A percentile compares a stretch with the other conserved stretches of the same genome.
These are phyloP conservation scores for Chionodraco myersi DNA, from an alignment of 2,113 vertebrate species.

Conservation along the genomic window DNA sequence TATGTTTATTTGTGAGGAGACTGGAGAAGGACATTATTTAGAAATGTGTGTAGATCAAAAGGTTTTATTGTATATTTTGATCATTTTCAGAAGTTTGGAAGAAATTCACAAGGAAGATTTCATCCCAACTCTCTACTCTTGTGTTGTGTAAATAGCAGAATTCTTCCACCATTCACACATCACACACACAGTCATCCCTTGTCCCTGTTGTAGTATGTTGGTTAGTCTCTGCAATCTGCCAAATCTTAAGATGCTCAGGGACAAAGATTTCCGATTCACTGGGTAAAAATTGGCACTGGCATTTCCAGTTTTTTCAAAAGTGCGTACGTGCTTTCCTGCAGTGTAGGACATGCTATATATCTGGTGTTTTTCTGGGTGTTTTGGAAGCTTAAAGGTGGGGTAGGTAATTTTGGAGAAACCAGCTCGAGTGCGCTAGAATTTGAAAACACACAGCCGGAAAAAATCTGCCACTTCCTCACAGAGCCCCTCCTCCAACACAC, in stretches of 20 bases:
- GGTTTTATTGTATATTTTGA: background rate
- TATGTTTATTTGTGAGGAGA: background rate
- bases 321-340: background rate
- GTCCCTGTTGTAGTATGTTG: background rate
- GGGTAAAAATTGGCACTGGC: background rate
- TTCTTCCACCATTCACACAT: too few species aligned
- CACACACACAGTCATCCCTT: background rate
- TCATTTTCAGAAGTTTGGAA: background rate
- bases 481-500: too few species aligned
- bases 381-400: background rate
- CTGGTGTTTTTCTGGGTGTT: constrained; percentile 11
- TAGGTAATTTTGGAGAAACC: too few species aligned
- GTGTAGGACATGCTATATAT: constrained; percentile 3
- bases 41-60: background rate
- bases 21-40: background rate
- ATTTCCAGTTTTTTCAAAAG: constrained; percentile 18
- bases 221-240: constrained; percentile 7
- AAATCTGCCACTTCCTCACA: too few species aligned
- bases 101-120: background rate
- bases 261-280: background rate
- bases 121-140: background rate
- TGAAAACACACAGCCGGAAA: too few species aligned
- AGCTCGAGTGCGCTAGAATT: too few species aligned
- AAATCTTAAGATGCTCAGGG: constrained; percentile 14
- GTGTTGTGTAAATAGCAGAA: background rate